These are phyloP conservation scores for Drosophila peninsularis DNA, from an alignment of 2,888 invertebrate genomes.

Conservation along the genomic window DNA sequence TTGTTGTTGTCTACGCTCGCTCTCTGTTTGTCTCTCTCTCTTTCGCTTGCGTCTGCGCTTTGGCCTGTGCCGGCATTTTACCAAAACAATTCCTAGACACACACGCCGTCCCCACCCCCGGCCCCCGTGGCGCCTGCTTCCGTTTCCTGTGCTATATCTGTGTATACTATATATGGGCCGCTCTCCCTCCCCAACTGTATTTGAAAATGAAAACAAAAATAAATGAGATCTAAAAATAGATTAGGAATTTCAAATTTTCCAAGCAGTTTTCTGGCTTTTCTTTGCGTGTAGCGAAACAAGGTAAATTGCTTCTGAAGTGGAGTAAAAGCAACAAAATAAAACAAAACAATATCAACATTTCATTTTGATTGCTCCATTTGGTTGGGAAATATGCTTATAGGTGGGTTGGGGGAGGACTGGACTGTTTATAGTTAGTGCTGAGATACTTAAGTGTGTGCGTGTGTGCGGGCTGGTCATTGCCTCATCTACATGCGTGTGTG, in stretches of 20 bases:
- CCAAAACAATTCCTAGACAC: conserved; percentile 33
- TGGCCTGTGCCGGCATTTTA: conserved; percentile 74
- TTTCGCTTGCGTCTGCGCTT: conserved; percentile 65
- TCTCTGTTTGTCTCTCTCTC: conserved; percentile 20
- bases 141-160: conserved; percentile 51
- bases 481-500: conserved; percentile 14
- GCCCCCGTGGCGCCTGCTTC: conserved; percentile 27
- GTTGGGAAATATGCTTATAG: conserved; percentile 23
- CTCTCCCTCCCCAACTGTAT: conserved; percentile 10
- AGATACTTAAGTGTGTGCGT: conserved; percentile 1
- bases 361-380: conserved; percentile 58
- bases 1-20: conserved; percentile 33
- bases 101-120: background rate
- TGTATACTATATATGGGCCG: conserved; percentile 20
- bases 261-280: conserved; percentile 22
- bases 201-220: conserved; percentile 53
- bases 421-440: background rate
- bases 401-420: conserved; percentile 7
- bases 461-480: conserved; percentile 17
- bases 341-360: conserved; percentile 42
- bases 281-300: conserved; percentile 48
- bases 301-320: conserved; percentile 75
- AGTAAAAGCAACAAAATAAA: conserved; percentile 39
- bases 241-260: conserved; percentile 41
- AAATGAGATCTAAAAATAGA: conserved; percentile 61